These are phyloP conservation scores for Chaetodon trifascialis DNA, from an alignment of 2,113 vertebrate species.

Conservation along the genomic window DNA sequence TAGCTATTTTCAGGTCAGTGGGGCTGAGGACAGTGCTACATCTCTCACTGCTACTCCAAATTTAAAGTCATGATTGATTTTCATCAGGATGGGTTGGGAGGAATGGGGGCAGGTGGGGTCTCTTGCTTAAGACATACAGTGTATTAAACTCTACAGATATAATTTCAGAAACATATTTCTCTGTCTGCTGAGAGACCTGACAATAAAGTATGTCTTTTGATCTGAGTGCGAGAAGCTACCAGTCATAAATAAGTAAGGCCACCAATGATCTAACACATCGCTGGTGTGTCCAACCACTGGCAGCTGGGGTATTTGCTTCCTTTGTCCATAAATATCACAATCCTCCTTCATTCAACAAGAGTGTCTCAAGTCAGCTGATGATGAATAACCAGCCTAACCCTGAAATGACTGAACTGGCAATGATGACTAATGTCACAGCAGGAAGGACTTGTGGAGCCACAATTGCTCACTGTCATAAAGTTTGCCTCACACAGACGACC, in stretches of 20 bases:
- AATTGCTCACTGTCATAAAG: conserved; percentile 78
- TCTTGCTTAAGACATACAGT: conserved; percentile 15
- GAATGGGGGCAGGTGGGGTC: neutral
- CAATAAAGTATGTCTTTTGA: conserved; percentile 27
- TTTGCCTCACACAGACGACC: conserved; percentile 48
- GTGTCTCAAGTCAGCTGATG: conserved; percentile 66
- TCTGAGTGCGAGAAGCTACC: conserved; percentile 22
- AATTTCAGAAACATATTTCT: conserved; percentile 40
- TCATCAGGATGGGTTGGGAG: neutral
- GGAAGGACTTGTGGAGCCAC: conserved; percentile 59
- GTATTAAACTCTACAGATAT: conserved; percentile 24
- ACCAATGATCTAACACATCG: conserved; percentile 53
- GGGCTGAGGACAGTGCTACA: neutral
- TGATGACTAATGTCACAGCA: conserved; percentile 80
- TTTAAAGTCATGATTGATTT: neutral
- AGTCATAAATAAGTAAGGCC: conserved; percentile 58
- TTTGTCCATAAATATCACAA: conserved; percentile 78
- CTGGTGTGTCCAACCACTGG: conserved; percentile 34
- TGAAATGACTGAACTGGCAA: conserved; percentile 78
- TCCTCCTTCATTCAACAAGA: conserved; percentile 60
- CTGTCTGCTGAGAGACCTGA: conserved; percentile 42
- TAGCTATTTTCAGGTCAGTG: neutral
- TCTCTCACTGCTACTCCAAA: neutral
- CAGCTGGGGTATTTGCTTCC: conserved; percentile 61
- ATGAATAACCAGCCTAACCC: conserved; percentile 81